phyloP scores from a whole-genome alignment of 2,888 invertebrate genomes.

The Chrysopilus asiliformis region DNA sequence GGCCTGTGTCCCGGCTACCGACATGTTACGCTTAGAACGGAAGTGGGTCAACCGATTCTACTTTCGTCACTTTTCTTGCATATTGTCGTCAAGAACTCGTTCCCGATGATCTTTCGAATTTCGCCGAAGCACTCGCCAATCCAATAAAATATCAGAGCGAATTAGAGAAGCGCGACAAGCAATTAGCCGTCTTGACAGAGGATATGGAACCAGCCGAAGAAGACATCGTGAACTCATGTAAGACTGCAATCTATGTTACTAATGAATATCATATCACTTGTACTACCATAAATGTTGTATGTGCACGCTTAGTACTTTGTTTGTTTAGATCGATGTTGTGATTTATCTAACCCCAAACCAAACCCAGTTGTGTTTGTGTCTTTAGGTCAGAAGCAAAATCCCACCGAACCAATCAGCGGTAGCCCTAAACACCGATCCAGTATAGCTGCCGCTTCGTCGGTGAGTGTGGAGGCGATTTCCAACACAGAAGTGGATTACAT shows the following conservation, averaged over 20 bases:
- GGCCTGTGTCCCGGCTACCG: slow-evolving; percentile 88
- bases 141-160: slow-evolving; percentile 95
- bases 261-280: background rate
- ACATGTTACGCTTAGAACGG: slow-evolving; percentile 81
- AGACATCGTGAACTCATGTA: slow-evolving; percentile 36
- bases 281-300: slow-evolving; percentile 2
- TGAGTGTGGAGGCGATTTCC: slow-evolving; percentile 17
- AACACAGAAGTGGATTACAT: slow-evolving; percentile 21
- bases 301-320: slow-evolving; percentile 6
- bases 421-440: slow-evolving; percentile 39
- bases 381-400: slow-evolving; percentile 35
- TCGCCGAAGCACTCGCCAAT: slow-evolving; percentile 86
- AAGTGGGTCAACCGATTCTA: slow-evolving; percentile 77
- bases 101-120: slow-evolving; percentile 77
- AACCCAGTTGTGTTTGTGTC: slow-evolving; percentile 31
- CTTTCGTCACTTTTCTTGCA: slow-evolving; percentile 77
- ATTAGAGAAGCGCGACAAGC: slow-evolving; percentile 79
- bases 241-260: slow-evolving; percentile 17
- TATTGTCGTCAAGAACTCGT: slow-evolving; percentile 91
- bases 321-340: slow-evolving; percentile 9
- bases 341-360: slow-evolving; percentile 14
- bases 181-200: slow-evolving; percentile 78
- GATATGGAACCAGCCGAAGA: slow-evolving; percentile 50
- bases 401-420: slow-evolving; percentile 31
- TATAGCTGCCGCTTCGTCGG: slow-evolving; percentile 20